Evolutionary conservation across 2,113 vertebrate species (phyloP), one percentile per base, ranked within the genome.

Genomic region (Scalopus aquaticus): DNA sequence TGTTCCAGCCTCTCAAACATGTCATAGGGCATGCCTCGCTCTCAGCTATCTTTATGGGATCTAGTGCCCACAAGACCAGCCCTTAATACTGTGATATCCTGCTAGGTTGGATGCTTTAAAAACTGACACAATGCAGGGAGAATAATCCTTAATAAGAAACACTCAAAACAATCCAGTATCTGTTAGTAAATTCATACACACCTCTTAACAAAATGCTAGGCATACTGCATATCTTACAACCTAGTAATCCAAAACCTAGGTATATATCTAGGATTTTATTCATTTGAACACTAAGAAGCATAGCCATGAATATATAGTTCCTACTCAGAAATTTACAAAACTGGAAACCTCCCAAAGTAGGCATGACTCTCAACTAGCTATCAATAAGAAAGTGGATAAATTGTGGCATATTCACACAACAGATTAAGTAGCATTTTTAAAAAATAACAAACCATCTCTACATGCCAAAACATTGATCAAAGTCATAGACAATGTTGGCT

Each of bases 91-190:
- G 35, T 67, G 56, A 28, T 39, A 51, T 80, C 90, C 44, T 46
- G 5, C 39, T 77, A 1, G 90, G 85, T 49, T 49, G 88, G 60
- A 88, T 90, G 64, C 44, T 44, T 93, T 30, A 39, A 88, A 93
- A 85, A 37, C 42, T 56, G 85, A 60, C 32, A 49, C 7, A 73
- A 37, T 32, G 16, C 44, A 95, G 30, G 22, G 17, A n/a, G 9
- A 96, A 83, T 35, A 74, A 89, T 58, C 60, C 44, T 82, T 89
- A 78, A n/a, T 62, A 96, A 37, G 8, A 16, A 87, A 65, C 64
- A 49, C 73, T 70, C 37, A 86, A 35, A 95, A 51, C 20, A 77
- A 82, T 2, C 30, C 24, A 54, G 24, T 56, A 39, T 3, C 37
- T 39, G 3, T 30, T 56, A 58, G 54, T 28, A 92, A 90, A 92